phyloP scores from a whole-genome alignment of 2,113 vertebrate species.

The Lycaon pictus region DNA sequence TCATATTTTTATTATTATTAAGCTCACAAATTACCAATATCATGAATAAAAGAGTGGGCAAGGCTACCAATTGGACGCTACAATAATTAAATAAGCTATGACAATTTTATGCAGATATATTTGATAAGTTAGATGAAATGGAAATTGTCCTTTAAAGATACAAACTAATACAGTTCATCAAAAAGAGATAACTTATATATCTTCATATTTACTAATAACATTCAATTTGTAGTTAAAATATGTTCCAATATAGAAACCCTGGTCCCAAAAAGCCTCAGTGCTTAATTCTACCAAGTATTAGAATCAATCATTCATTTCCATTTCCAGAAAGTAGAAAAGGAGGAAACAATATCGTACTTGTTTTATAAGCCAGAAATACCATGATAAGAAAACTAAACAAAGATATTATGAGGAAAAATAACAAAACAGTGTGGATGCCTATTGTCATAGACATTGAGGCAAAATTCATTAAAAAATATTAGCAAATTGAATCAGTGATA shows the following conservation, averaged over 20 bases:
- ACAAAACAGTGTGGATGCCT: background rate
- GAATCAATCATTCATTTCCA: background rate
- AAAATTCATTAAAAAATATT: background rate
- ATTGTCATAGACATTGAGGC: background rate
- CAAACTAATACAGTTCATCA: background rate
- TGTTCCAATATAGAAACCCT: background rate
- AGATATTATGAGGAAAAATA: background rate
- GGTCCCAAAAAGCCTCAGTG: background rate
- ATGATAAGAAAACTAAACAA: background rate
- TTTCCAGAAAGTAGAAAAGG: background rate
- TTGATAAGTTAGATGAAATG: background rate
- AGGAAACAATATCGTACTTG: background rate
- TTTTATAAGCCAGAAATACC: background rate
- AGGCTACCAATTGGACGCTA: background rate
- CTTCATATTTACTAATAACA: background rate
- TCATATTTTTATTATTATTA: background rate
- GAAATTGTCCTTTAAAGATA: conserved; percentile 14
- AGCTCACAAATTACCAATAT: background rate
- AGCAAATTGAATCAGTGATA: background rate
- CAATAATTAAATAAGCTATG: background rate
- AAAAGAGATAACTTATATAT: background rate
- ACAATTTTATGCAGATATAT: background rate
- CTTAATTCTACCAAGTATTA: background rate
- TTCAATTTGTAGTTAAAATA: conserved; percentile 22
- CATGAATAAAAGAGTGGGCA: background rate